These are phyloP conservation scores for Tautogolabrus adspersus DNA, from an alignment of 2,113 vertebrate genomes.

Conservation along the genomic window DNA sequence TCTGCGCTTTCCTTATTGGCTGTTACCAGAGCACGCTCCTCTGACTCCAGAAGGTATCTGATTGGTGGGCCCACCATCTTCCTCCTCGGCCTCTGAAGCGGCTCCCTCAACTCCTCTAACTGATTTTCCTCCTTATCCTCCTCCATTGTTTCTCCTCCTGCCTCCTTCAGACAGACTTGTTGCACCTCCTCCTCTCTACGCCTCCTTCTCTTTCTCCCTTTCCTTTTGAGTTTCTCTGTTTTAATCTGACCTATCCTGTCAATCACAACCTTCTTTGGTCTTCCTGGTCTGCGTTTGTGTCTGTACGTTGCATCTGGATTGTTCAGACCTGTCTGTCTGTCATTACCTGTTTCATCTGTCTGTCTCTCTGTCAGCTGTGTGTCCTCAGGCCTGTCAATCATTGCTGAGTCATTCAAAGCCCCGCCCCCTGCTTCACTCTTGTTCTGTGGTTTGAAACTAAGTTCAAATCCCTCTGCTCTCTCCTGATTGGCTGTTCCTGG, in stretches of 20 bases:
- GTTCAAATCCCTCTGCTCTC: background rate
- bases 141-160: too few species aligned
- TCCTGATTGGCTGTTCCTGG: background rate
- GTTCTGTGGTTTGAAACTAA: background rate
- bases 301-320: too few species aligned
- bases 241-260: too few species aligned
- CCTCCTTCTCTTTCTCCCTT: background rate
- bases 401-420: background rate
- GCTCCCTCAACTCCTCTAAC: too few species aligned
- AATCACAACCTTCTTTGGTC: too few species aligned
- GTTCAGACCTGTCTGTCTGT: too few species aligned
- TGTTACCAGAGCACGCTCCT: background rate
- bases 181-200: background rate
- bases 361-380: too few species aligned
- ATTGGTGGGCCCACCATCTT: slow-evolving; percentile 9
- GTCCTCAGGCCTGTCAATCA: background rate
- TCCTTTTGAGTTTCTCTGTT: too few species aligned
- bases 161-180: too few species aligned
- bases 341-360: too few species aligned
- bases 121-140: too few species aligned
- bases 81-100: slow-evolving; percentile 13
- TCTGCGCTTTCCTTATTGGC: background rate
- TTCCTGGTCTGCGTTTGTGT: too few species aligned
- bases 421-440: background rate
- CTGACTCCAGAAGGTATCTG: slow-evolving; percentile 29